A percentile compares a stretch with the other conserved stretches of the same genome.
Conservation (phyloP, 2,888 invertebrate genomes). For the Sthenelais limicola region DNA sequence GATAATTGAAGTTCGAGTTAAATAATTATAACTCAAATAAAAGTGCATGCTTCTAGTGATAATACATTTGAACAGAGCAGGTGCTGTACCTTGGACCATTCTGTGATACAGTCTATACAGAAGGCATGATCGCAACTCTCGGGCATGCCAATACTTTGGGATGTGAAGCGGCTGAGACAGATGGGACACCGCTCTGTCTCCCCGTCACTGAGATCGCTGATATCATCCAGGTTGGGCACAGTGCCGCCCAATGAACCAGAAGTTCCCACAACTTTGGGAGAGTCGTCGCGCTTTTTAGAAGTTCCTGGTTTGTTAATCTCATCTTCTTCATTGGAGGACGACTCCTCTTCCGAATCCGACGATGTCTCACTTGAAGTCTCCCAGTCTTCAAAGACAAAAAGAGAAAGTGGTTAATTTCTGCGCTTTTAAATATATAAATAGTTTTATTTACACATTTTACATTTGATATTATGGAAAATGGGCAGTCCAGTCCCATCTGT, state of each 20-base stretch:
- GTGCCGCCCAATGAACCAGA: constrained; percentile 3
- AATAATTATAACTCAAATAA: too few species aligned
- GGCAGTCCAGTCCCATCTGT: neutral
- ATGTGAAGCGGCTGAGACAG: constrained; percentile 79
- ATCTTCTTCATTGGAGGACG: neutral
- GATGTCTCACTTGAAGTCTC: constrained; percentile 18
- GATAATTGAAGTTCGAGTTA: too few species aligned
- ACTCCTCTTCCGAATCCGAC: neutral
- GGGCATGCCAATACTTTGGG: constrained; percentile 88
- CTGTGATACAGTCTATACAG: constrained; percentile 90
- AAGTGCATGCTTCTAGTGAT: too few species aligned
- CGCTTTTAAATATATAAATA: too few species aligned
- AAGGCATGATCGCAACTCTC: constrained; percentile 91
- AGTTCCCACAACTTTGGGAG: neutral
- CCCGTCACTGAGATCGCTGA: constrained; percentile 24
- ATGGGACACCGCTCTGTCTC: constrained; percentile 37
- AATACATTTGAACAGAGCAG: too few species aligned
- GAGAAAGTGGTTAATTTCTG: too few species aligned
- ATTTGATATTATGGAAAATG: neutral
- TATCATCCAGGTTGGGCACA: neutral
- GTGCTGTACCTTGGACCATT: constrained; percentile 93
- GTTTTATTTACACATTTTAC: too few species aligned
- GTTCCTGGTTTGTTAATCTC: neutral
- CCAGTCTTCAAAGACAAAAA: constrained; percentile 29
- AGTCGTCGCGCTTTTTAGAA: too few species aligned